Conservation (phyloP, 2,888 invertebrate genomes). For the Podabrus alpinus region DNA sequence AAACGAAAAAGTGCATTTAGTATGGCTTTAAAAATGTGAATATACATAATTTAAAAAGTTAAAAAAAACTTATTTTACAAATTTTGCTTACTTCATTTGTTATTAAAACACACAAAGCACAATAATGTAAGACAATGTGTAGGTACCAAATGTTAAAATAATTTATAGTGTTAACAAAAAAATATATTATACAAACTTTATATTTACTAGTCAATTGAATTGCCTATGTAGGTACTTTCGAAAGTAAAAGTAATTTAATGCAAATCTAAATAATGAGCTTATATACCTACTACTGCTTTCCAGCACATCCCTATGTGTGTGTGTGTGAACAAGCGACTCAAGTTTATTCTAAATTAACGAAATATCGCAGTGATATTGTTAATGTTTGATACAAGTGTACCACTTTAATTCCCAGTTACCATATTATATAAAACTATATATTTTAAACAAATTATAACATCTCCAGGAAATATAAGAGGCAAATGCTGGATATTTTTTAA, state of each 20-base stretch:
- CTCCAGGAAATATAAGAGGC: background rate
- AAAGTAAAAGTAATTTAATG: constrained; percentile 28
- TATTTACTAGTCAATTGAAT: constrained; percentile 54
- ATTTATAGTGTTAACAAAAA: constrained; percentile 44
- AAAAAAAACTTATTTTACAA: constrained; percentile 10
- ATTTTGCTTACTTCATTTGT: constrained; percentile 27
- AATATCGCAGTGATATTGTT: constrained; percentile 25
- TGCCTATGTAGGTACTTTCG: constrained; percentile 43
- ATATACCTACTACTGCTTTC: constrained; percentile 18
- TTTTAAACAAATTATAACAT: constrained; percentile 11
- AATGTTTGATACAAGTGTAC: constrained; percentile 20
- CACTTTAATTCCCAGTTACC: constrained; percentile 24
- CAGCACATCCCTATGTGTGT: constrained; percentile 7
- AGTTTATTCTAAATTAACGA: constrained; percentile 28
- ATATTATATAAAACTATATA: constrained; percentile 23
- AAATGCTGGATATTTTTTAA: constrained; percentile 1
- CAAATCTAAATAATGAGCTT: constrained; percentile 27
- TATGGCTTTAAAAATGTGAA: constrained; percentile 13
- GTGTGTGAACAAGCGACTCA: constrained; percentile 17
- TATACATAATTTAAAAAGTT: constrained; percentile 12
- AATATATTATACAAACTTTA: constrained; percentile 33
- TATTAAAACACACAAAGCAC: constrained; percentile 44
- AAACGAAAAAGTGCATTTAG: constrained; percentile 17
- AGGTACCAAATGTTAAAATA: constrained; percentile 48
- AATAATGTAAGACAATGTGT: constrained; percentile 57